Conservation (phyloP, 2,113 vertebrate species). For the Equus quagga region DNA sequence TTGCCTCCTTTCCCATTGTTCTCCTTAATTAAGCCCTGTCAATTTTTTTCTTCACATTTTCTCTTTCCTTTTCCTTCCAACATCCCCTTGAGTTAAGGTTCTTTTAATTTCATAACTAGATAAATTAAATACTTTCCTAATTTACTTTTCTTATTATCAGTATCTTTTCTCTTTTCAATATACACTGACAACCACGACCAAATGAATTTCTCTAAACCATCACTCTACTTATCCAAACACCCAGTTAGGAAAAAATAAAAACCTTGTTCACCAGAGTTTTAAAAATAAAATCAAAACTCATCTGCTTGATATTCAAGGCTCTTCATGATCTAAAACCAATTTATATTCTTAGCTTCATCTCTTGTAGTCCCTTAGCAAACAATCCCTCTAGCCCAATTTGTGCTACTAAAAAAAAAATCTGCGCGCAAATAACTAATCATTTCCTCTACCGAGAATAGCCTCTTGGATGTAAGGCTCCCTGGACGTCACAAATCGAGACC, state of each 20-base stretch:
- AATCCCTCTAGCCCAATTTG: not conserved
- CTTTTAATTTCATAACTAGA: not conserved
- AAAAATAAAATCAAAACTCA: not conserved
- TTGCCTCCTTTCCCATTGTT: not conserved
- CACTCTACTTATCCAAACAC: not conserved
- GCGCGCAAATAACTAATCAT: not conserved
- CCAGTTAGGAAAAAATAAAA: not conserved
- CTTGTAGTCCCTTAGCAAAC: not conserved
- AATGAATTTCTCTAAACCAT: constrained; percentile 20
- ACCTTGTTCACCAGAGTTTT: not conserved
- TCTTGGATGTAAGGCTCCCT: not conserved
- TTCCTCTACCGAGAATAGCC: not conserved
- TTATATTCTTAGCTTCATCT: not conserved
- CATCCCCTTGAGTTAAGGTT: not conserved
- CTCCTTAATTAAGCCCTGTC: not conserved
- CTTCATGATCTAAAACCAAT: not conserved
- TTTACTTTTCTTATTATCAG: not conserved
- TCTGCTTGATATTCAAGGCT: not conserved
- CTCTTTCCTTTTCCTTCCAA: not conserved
- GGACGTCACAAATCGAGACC: not conserved
- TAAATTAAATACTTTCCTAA: not conserved
- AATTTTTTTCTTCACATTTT: not conserved
- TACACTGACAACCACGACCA: not conserved
- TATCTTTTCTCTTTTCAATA: not conserved
- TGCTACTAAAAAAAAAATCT: not conserved